A percentile compares a stretch with the other conserved stretches of the same genome.
Conservation (phyloP, 1,140 invertebrate species). For the Drosophila ironensis region DNA sequence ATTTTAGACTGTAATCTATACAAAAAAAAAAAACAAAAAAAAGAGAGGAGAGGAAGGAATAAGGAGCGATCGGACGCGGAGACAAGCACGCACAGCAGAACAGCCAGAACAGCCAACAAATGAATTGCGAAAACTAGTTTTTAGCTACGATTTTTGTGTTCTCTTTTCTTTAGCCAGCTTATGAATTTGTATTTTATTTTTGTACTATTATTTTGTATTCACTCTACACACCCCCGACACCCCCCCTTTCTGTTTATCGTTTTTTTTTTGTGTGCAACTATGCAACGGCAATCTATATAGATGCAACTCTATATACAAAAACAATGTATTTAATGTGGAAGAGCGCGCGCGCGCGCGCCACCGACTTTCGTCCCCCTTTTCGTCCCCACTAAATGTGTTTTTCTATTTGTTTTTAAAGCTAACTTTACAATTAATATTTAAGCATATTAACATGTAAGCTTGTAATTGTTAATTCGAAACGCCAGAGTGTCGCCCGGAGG, state of each 20-base stretch:
- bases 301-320: no score
- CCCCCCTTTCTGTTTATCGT: no score
- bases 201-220: slow-evolving; percentile 3
- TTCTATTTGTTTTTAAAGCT: slow-evolving; percentile 45
- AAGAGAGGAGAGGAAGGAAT: slow-evolving; percentile 8
- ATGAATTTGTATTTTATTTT: slow-evolving; percentile 33
- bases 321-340: slow-evolving; percentile 6
- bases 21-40: not conserved
- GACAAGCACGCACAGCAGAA: slow-evolving; percentile 35
- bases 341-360: no score
- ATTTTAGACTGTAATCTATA: slow-evolving; percentile 30
- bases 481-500: slow-evolving; percentile 10
- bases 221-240: no score
- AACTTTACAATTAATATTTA: slow-evolving; percentile 71
- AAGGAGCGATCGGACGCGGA: slow-evolving; percentile 42
- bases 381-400: slow-evolving; percentile 36
- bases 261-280: no score
- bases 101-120: slow-evolving; percentile 12
- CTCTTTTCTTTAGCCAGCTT: slow-evolving; percentile 6
- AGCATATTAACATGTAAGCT: slow-evolving; percentile 77
- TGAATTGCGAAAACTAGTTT: slow-evolving; percentile 13
- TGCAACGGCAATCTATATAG: not conserved
- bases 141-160: slow-evolving; percentile 23
- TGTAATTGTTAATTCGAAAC: slow-evolving; percentile 58
- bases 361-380: slow-evolving; percentile 1